Conservation (phyloP, 2,113 vertebrate species). For the Lynx canadensis region DNA sequence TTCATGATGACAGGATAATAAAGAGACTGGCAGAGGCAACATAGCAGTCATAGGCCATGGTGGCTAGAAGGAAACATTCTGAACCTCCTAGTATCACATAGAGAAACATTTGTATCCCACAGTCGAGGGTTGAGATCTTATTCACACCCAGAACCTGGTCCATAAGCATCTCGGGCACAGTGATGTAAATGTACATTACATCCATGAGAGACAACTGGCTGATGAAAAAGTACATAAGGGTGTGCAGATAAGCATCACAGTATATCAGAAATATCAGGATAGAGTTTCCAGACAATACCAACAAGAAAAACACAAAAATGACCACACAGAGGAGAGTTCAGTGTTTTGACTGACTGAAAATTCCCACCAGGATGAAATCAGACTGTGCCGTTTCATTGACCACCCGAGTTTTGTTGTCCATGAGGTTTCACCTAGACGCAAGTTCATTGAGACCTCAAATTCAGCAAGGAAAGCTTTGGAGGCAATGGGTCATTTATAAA, state of each 20-base stretch:
- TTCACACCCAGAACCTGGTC: background rate
- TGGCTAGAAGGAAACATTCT: background rate
- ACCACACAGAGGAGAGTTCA: background rate
- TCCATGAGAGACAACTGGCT: background rate
- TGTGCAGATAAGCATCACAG: background rate
- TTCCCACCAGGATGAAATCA: background rate
- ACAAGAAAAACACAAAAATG: background rate
- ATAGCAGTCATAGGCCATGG: background rate
- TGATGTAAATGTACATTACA: background rate
- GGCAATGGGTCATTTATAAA: background rate
- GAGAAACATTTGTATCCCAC: background rate
- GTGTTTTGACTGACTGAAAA: background rate
- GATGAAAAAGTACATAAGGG: background rate
- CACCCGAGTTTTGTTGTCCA: background rate
- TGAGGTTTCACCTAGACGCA: background rate
- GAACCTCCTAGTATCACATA: background rate
- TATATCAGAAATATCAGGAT: background rate
- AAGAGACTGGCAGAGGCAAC: background rate
- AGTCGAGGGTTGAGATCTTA: background rate
- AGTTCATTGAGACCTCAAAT: too few species aligned
- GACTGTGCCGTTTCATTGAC: background rate
- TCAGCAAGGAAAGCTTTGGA: background rate
- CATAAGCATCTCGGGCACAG: background rate
- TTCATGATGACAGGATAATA: background rate
- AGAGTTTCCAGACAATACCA: background rate